These are phyloP conservation scores for Pygoscelis adeliae DNA, from an alignment of 2,113 vertebrate species.

Conservation along the genomic window DNA sequence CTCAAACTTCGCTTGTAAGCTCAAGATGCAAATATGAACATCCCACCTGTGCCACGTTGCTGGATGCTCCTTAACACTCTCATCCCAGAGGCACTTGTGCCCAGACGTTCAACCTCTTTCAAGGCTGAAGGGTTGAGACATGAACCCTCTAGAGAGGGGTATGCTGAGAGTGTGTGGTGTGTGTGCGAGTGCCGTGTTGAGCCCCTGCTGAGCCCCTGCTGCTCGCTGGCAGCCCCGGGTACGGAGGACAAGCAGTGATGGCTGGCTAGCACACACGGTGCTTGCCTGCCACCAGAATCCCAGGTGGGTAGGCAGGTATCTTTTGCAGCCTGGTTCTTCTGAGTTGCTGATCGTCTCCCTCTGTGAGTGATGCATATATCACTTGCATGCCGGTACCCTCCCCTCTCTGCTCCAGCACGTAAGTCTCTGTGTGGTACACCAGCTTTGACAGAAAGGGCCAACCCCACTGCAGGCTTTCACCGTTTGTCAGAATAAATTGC, in stretches of 20 bases:
- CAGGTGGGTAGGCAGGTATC: neutral
- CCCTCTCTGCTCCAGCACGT: neutral
- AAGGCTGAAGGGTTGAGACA: neutral
- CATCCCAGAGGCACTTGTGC: neutral
- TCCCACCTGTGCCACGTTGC: neutral
- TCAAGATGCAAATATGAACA: neutral
- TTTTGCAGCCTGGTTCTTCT: neutral
- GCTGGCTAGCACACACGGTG: rapidly evolving
- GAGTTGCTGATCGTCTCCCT: neutral
- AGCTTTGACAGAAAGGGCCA: neutral
- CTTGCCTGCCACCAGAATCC: neutral
- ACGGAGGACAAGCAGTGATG: neutral
- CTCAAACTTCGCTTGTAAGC: neutral
- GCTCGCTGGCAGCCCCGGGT: rapidly evolving
- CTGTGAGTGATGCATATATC: neutral
- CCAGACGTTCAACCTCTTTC: neutral
- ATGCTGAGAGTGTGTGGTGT: neutral
- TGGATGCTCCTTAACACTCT: neutral
- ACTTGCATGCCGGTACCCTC: neutral
- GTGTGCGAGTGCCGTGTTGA: rapidly evolving
- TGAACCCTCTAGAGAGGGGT: neutral
- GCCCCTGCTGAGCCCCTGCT: neutral
- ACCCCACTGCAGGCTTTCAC: neutral
- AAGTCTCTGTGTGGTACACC: neutral
- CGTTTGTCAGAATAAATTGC: constrained; percentile 26